These are phyloP conservation scores for Mesitornis unicolor DNA, from an alignment of 2,113 vertebrate species.

Conservation along the genomic window DNA sequence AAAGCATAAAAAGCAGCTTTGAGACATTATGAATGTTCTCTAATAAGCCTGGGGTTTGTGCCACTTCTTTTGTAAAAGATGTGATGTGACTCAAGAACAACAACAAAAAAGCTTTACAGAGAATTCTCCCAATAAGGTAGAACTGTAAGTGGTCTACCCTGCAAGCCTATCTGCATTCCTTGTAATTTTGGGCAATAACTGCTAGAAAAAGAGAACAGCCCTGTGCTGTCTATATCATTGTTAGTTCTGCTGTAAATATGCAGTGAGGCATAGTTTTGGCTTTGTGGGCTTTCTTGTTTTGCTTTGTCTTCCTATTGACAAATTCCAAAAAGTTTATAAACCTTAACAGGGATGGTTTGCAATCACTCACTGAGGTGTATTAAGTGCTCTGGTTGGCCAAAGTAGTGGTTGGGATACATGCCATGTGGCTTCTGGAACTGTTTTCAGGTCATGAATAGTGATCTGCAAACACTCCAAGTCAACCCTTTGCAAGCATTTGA, in stretches of 20 bases:
- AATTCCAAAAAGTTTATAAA: not conserved
- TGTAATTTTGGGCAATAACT: not conserved
- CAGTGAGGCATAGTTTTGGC: not conserved
- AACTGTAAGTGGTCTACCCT: not conserved
- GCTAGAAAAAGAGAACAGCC: not conserved
- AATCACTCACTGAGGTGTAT: not conserved
- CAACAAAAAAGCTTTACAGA: not conserved
- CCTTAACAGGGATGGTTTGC: not conserved
- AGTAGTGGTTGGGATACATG: not conserved
- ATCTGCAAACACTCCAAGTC: constrained; percentile 33
- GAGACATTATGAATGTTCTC: not conserved
- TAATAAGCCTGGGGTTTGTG: not conserved
- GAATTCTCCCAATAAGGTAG: not conserved
- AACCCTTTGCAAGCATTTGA: not conserved
- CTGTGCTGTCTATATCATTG: not conserved
- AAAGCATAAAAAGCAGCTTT: not conserved
- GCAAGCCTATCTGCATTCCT: not conserved
- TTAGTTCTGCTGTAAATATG: not conserved
- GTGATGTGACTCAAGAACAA: not conserved
- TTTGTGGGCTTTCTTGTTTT: not conserved
- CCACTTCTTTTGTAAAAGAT: not conserved
- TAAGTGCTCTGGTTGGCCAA: not conserved
- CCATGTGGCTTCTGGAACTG: not conserved
- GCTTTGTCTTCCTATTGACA: not conserved
- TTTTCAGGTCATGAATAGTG: constrained; percentile 7